Evolutionary conservation across 2,797 vertebrate species (phyloP).

Genomic region (Pseudomugil gertrudae): DNA sequence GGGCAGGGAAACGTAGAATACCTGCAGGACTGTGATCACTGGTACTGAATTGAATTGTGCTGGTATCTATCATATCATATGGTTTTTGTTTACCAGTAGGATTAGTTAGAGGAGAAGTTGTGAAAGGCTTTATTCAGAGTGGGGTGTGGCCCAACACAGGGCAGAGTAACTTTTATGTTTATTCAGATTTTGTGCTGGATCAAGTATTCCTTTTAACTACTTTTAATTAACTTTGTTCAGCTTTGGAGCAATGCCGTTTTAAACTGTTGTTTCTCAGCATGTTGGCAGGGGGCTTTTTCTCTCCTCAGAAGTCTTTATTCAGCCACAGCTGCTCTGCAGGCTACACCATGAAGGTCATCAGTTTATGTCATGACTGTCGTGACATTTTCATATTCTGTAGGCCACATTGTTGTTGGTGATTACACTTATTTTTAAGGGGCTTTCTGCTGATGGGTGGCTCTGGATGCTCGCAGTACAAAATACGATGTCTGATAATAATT

Average conservation of each 20-base stretch:
- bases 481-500: too few species aligned
- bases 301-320: slow-evolving; percentile 60
- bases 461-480: too few species aligned
- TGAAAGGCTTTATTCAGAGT: background rate
- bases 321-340: slow-evolving; percentile 46
- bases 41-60: too few species aligned
- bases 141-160: background rate
- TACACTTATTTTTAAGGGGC: too few species aligned
- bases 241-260: background rate
- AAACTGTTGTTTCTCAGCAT: background rate
- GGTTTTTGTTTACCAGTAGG: too few species aligned
- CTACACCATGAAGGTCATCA: slow-evolving; percentile 56
- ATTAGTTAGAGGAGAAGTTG: too few species aligned
- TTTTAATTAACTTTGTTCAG: background rate
- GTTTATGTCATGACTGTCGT: slow-evolving; percentile 24
- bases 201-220: background rate
- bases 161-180: background rate
- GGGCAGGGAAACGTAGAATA: too few species aligned
- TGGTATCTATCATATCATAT: too few species aligned
- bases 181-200: background rate
- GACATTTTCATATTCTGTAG: slow-evolving; percentile 46
- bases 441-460: too few species aligned
- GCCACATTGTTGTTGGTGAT: slow-evolving; percentile 2
- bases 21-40: too few species aligned
- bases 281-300: slow-evolving; percentile 16